These are phyloP conservation scores for Anthonomus grandis DNA, from an alignment of 1,140 invertebrate species.

Conservation along the genomic window DNA sequence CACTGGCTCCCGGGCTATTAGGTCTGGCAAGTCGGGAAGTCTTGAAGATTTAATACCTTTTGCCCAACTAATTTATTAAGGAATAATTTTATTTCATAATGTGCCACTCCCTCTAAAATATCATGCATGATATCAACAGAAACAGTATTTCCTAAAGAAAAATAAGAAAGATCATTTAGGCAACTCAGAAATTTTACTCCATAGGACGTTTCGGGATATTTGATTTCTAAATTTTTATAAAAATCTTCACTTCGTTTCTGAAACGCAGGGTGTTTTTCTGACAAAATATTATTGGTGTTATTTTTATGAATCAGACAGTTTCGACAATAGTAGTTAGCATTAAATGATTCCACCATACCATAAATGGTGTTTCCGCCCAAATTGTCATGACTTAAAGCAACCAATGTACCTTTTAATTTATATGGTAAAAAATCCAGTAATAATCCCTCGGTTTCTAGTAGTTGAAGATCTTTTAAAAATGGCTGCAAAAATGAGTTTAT, in stretches of 20 bases:
- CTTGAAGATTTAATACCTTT: conserved; percentile 1
- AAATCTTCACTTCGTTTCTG: neutral
- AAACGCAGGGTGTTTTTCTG: neutral
- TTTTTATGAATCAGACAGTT: conserved; percentile 16
- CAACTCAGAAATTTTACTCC: conserved; percentile 5
- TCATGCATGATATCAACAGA: conserved; percentile 23
- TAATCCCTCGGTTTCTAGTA: conserved; percentile 13
- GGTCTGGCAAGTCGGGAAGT: neutral
- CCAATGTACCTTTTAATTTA: conserved; percentile 8
- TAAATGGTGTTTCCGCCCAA: conserved; percentile 14
- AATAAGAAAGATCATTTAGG: conserved; percentile 14
- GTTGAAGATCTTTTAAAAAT: conserved; percentile 14
- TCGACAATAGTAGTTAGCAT: conserved; percentile 16
- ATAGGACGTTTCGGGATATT: neutral
- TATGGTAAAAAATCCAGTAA: neutral
- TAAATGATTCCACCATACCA: conserved; percentile 21
- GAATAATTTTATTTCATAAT: conserved; percentile 9
- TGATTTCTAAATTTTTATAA: neutral
- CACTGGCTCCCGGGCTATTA: too few relatives aligned
- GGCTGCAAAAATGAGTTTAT: conserved; percentile 5
- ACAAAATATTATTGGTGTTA: conserved; percentile 2
- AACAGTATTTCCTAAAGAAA: conserved; percentile 9
- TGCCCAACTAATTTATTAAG: neutral
- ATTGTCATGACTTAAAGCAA: conserved; percentile 15
- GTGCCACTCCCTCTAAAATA: conserved; percentile 11